These are phyloP conservation scores for Apodemia zela DNA, from an alignment of 2,888 invertebrate species.

Conservation along the genomic window DNA sequence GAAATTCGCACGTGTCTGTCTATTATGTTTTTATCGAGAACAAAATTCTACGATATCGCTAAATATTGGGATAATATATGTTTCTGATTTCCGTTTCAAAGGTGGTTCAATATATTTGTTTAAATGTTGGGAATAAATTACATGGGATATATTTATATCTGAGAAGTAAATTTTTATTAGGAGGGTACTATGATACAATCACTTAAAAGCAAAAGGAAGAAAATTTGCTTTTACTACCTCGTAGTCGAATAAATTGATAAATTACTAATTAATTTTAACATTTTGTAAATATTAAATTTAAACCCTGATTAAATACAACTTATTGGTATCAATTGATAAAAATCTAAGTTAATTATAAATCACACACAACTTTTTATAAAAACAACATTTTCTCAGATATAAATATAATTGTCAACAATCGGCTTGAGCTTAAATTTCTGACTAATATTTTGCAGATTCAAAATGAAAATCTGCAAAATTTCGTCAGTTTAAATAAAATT, in stretches of 20 bases:
- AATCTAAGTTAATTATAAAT: no score
- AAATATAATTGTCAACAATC: slow-evolving; percentile 13
- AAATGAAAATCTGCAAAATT: slow-evolving; percentile 6
- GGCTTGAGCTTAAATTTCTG: slow-evolving; percentile 10
- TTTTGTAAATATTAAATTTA: no score
- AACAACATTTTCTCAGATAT: not conserved
- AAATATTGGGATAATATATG: slow-evolving; percentile 11
- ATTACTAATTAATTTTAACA: no score
- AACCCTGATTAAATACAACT: no score
- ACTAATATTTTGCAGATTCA: slow-evolving; percentile 1
- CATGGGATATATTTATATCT: slow-evolving; percentile 14
- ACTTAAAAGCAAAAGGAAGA: no score
- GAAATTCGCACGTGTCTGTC: not conserved
- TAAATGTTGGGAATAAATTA: slow-evolving; percentile 16
- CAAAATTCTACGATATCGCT: not conserved
- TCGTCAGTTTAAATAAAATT: slow-evolving; percentile 5
- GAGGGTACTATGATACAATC: no score
- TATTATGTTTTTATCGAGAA: not conserved
- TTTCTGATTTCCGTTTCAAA: slow-evolving; percentile 5
- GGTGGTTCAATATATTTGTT: not conserved
- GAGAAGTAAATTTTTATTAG: not conserved
- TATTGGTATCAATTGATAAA: no score
- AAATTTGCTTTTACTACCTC: no score
- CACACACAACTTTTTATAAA: no score
- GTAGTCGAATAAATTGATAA: no score